Conservation (phyloP, 2,888 invertebrate genomes). For the Polyploca ridens region DNA sequence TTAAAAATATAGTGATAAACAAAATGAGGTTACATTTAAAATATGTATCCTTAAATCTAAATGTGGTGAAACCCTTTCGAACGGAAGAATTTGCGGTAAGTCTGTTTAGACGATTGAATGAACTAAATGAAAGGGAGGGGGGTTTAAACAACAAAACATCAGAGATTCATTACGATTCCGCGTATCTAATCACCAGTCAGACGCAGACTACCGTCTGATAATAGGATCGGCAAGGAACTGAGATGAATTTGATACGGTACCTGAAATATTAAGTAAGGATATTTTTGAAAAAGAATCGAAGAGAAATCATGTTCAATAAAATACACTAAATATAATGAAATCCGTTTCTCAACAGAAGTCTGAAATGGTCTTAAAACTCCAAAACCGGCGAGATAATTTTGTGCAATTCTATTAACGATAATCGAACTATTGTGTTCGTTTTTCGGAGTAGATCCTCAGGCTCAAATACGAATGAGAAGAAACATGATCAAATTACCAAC, state of each 20-base stretch:
- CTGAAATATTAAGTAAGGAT: constrained; percentile 14
- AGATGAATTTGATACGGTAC: constrained; percentile 22
- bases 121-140: constrained; percentile 29
- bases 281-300: too few species aligned
- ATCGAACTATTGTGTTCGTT: too few species aligned
- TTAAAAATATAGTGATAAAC: neutral
- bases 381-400: too few species aligned
- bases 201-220: constrained; percentile 45
- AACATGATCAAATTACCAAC: too few species aligned
- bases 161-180: constrained; percentile 58
- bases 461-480: too few species aligned
- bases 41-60: neutral
- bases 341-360: too few species aligned
- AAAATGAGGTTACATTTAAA: neutral
- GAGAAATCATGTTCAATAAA: too few species aligned
- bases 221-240: constrained; percentile 31
- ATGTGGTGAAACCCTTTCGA: neutral
- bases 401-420: too few species aligned
- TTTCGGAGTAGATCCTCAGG: too few species aligned
- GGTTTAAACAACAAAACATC: constrained; percentile 56
- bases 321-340: too few species aligned
- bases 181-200: constrained; percentile 63
- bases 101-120: constrained; percentile 43
- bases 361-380: too few species aligned
- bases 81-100: constrained; percentile 32